Conservation (phyloP, 1,140 invertebrate genomes). For the Papilio glaucus region DNA sequence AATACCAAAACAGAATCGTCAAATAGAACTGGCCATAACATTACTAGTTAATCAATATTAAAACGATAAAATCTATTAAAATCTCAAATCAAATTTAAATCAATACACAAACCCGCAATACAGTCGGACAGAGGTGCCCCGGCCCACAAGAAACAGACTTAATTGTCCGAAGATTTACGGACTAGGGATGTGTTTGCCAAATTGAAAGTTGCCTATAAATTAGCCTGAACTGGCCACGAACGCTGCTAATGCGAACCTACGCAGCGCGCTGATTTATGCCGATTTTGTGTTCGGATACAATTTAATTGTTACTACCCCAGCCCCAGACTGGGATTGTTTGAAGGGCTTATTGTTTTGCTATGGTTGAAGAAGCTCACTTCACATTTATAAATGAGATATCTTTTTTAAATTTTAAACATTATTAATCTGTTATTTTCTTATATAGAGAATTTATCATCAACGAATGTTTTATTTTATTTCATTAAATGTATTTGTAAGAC, state of each 20-base stretch:
- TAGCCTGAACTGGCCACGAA: conserved; percentile 47
- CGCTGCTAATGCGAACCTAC: conserved; percentile 46
- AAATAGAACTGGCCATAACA: conserved; percentile 16
- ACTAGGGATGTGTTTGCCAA: conserved; percentile 61
- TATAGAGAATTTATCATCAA: too few relatives aligned
- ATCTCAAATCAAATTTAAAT: conserved; percentile 28
- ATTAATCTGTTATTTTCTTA: too few relatives aligned
- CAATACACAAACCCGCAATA: neutral
- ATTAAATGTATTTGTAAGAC: too few relatives aligned
- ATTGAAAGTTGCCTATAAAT: conserved; percentile 79
- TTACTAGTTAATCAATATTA: neutral
- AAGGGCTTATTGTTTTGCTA: neutral
- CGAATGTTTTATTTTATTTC: too few relatives aligned
- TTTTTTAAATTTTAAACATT: too few relatives aligned
- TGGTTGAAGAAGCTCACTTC: neutral
- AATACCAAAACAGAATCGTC: neutral
- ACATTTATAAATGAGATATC: too few relatives aligned
- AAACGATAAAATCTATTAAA: conserved; percentile 16
- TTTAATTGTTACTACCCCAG: conserved; percentile 12
- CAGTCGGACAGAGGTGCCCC: conserved; percentile 33
- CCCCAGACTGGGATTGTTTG: neutral
- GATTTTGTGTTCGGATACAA: conserved; percentile 16
- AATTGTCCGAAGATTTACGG: conserved; percentile 71
- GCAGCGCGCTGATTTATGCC: conserved; percentile 30
- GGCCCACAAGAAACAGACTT: conserved; percentile 64